These are phyloP conservation scores for Procavia capensis DNA, from an alignment of 2,113 vertebrate species.

Conservation along the genomic window DNA sequence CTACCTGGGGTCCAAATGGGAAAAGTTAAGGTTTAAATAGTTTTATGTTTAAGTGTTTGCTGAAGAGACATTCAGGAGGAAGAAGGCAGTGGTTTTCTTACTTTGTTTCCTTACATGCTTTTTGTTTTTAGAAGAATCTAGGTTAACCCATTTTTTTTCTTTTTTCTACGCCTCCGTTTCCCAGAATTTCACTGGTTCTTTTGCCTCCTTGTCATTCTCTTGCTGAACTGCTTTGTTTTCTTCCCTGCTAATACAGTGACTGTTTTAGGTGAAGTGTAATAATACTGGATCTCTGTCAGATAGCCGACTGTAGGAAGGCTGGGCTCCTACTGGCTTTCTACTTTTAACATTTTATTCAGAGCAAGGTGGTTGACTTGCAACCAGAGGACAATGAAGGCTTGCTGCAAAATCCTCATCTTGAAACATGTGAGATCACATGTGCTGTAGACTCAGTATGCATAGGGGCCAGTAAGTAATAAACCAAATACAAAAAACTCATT, in stretches of 20 bases:
- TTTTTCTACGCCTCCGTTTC: conserved; percentile 41
- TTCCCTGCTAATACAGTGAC: background rate
- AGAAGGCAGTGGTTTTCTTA: conserved; percentile 3
- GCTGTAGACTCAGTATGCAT: background rate
- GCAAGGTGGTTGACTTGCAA: background rate
- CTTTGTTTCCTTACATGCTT: background rate
- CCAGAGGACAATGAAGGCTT: background rate
- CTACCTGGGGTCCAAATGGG: background rate
- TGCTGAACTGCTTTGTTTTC: conserved; percentile 4
- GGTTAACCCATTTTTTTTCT: conserved; percentile 34
- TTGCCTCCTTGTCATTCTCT: background rate
- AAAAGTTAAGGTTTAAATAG: background rate
- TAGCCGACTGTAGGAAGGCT: background rate
- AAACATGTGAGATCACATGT: background rate
- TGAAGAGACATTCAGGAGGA: background rate
- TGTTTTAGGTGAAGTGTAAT: background rate
- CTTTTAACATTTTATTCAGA: background rate
- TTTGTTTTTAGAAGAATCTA: conserved; percentile 25
- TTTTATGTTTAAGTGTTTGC: conserved; percentile 48
- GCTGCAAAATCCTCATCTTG: background rate
- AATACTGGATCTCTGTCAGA: background rate
- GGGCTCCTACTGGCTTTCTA: background rate
- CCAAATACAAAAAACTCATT: no score
- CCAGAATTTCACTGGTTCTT: background rate
- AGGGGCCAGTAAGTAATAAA: background rate